Evolutionary conservation across 2,113 vertebrate genomes (phyloP), one percentile per base, ranked within the genome.

Genomic region (Montifringilla adamsi): DNA sequence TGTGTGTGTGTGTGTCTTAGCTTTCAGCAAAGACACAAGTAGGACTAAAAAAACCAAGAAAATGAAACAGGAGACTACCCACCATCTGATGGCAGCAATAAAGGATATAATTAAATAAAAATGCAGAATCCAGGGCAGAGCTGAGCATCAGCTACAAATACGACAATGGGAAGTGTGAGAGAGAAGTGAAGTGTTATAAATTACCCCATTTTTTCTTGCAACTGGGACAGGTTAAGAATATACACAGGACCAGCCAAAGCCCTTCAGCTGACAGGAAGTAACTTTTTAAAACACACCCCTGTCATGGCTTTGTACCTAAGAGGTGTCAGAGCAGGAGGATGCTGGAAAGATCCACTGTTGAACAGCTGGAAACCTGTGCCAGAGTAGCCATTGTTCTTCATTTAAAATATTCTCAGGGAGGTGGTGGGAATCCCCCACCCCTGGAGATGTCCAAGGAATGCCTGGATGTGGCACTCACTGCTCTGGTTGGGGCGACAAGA

Each of bases 81-180:
- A 92, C 90, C 79, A 96, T 95, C 85, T 96, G 94, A 94, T 92
- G 85, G 82, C 72, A 90, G 92, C 90, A 92, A n/a, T 88, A 93
- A 87, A 84, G 72, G 72, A 92, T 6, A 3, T 83, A 93, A 96
- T 95, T 88, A 95, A 95, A 92, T 75, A 86, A 93, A 95, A 95
- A 92, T 75, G 85, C 84, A 93, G 73, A 90, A 94, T 77, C 44
- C 82, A 90, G 93, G 85, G 90, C 87, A 93, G 85, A 88, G 84
- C 75, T 84, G 85, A 75, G 67, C 70, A 94, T 47, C 1, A 0
- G 50, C 75, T 90, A 84, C 64, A 67, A 70, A 70, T 39, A 52
- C 1, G 1, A 93, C 78, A 94, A 63, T 67, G 63, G 63, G 81
- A 90, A 90, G 19, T 47, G 59, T 19, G 59, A 82, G 58, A 84